Evolutionary conservation across 2,113 vertebrate genomes (phyloP).

Genomic region (Anseranas semipalmata): DNA sequence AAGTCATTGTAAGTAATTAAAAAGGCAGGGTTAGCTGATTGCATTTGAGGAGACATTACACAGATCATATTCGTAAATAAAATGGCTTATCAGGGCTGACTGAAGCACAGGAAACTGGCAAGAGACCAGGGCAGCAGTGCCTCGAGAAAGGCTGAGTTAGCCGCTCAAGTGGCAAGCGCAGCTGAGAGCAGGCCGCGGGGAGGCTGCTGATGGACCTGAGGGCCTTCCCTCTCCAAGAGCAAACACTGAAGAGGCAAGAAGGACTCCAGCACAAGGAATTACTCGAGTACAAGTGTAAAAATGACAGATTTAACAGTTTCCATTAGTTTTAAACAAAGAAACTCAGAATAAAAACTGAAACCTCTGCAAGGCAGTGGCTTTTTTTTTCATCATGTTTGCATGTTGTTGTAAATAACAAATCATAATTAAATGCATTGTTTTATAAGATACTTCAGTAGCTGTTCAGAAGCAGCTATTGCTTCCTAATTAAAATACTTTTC

Average conservation of each 20-base stretch:
- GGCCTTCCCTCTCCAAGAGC: neutral
- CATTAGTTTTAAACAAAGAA: neutral
- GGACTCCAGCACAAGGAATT: neutral
- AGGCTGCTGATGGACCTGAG: neutral
- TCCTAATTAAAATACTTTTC: neutral
- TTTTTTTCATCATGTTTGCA: neutral
- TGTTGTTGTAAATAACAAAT: neutral
- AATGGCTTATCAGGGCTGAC: neutral
- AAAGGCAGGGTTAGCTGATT: constrained; percentile 20
- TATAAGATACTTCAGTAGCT: neutral
- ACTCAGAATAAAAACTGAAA: neutral
- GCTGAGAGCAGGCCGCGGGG: neutral
- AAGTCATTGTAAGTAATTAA: constrained; percentile 33
- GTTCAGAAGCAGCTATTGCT: neutral
- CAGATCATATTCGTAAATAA: neutral
- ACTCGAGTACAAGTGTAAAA: neutral
- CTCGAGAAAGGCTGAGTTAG: neutral
- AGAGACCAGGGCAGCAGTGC: fast-evolving
- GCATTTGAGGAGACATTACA: constrained; percentile 28
- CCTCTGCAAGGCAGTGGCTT: neutral
- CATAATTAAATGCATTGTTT: neutral
- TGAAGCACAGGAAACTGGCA: neutral
- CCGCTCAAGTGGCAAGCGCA: neutral
- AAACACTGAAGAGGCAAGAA: neutral
- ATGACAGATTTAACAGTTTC: neutral